These are phyloP conservation scores for Seira ritae DNA, from an alignment of 2,888 invertebrate species.

Conservation along the genomic window DNA sequence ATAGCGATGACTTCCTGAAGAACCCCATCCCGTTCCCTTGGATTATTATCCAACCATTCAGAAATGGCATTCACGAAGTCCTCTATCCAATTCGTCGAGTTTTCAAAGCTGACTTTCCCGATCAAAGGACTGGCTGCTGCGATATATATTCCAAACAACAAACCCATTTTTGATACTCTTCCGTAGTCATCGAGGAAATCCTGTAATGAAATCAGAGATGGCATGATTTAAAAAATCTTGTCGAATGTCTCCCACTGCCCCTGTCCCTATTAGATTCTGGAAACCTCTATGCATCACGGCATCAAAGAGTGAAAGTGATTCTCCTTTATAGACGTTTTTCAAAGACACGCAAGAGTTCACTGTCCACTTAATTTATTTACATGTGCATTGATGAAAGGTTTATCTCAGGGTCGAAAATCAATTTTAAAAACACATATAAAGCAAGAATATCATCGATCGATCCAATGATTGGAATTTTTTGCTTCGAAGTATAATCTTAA, in stretches of 20 bases:
- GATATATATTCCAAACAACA: conserved; percentile 66
- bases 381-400: no score
- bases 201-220: conserved; percentile 32
- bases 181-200: conserved; percentile 64
- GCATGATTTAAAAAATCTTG: not conserved
- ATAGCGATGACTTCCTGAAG: conserved; percentile 64
- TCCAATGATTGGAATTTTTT: no score
- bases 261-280: no score
- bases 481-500: no score
- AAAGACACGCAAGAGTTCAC: no score
- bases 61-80: conserved; percentile 65
- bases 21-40: conserved; percentile 59
- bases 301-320: no score
- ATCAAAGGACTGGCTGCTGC: conserved; percentile 66
- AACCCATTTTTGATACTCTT: conserved; percentile 61
- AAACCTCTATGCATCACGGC: no score
- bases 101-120: conserved; percentile 62
- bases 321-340: no score
- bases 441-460: no score
- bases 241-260: not conserved
- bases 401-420: no score
- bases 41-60: conserved; percentile 58
- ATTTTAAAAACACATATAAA: no score
- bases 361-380: no score
- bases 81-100: conserved; percentile 66